Evolutionary conservation across 2,113 vertebrate species (phyloP), one percentile per base, ranked within the genome.

Genomic region (Pteronura brasiliensis): DNA sequence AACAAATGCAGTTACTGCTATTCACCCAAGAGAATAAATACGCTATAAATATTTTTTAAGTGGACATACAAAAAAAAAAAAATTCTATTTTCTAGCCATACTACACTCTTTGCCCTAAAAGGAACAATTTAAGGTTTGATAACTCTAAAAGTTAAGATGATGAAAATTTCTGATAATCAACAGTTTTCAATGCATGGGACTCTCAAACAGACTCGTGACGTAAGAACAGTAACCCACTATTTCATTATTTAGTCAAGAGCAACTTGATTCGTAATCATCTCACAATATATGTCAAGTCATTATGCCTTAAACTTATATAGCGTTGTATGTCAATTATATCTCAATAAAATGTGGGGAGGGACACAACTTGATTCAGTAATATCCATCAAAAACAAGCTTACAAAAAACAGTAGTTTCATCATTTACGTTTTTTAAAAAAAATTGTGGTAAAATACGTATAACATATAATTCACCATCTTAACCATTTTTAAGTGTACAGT

Each of bases 11-110:
- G 17, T 44, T 47, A 83, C 61, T 79, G 18, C 44, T 90, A 52
- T 85, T 76, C 77, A 42, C 2, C 36, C 36, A 77, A 76, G 39
- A 93, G 91, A 90, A 49, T 71, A 31, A 85, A 17, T 34, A 3
- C 9, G 27, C 80, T 91, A 74, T 80, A 89, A 76, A 72, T 77
- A 91, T 47, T 95, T 81, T 86, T 57, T 87, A 15, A 87, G 85
- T 6, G 27, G 21, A 84, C 44, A n/a, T n/a, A 77, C 15, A 34
- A 34, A 49, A 71, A 20, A 52, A 29, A 29, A 92, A 74, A 65
- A 82, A 92, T 74, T 74, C 36, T 65, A 57, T 96, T 95, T 96
- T 81, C 76, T 77, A 88, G 79, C 29, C 76, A 88, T 49, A 29
- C 42, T 47, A 14, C 17, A 57, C 71, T 77, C 95, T 90, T 59